Base-by-base conservation (phyloP, 1,140 invertebrate genomes). In the Eubasilissa regina region DNA sequence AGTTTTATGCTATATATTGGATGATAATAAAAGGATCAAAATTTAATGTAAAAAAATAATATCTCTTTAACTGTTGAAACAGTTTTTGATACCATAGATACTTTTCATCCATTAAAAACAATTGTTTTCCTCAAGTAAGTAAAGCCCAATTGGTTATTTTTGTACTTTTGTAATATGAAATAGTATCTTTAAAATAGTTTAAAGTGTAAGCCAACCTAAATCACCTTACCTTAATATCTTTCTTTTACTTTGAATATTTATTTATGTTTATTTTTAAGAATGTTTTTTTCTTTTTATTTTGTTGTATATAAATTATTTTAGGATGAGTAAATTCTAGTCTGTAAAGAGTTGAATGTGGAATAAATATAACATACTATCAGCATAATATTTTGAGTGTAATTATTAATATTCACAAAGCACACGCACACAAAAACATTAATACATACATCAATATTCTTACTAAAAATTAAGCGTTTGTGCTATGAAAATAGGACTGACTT, bases 291-390 rank as follows among this genome's bases (percentile, higher is more conserved):
- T 80, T 83, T 80, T 75, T 80, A 78, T 47, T 82, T 75, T 60
- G 25, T 53, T 62, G 21, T 62, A 35, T 35, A 35, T 35, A 75
- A 80, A 80, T 78, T 80, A 83, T 76, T 77, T 72, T 75, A 78
- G 80, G 79, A 81, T 73, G 82, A 83, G 82, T 83, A 81, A 77
- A 83, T 77, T 83, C 82, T 83, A 83, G 82, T 83, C 82, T 83
- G 72, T 80, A 77, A 77, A 47, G 44, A 72, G 55, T 76, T 76
- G 53, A 81, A 79, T 75, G 62, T 72, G 44, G 44, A 75, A 81
- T 75, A 76, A 62, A 75, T 58, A 62, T 64, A 64, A 64, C 68
- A 73, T 73, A 73, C 68, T 73, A 76, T 76, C 74, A 76, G 74
- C 74, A 76, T 53, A 35, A 35, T 35, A 76, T 1, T 35, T 66